Evolutionary conservation across 92 coral and sea anemone genomes (phyloP).

Genomic region (Diadumene lineata): DNA sequence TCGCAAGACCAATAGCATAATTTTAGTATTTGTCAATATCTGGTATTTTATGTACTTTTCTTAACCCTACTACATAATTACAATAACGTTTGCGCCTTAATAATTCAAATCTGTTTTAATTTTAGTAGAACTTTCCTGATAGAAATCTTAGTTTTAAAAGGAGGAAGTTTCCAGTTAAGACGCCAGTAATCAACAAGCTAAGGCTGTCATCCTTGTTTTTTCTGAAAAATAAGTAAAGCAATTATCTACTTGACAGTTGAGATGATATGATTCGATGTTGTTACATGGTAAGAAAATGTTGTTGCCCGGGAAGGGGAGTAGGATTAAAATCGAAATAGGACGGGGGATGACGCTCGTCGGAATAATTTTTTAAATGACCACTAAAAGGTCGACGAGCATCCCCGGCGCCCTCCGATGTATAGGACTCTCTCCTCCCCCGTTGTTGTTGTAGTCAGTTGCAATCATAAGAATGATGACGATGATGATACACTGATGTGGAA

Average conservation of each 20-base stretch:
- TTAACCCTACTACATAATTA: conserved; percentile 13
- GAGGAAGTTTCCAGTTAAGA: conserved; percentile 2
- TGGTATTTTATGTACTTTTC: conserved; percentile 12
- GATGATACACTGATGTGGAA: too few relatives aligned
- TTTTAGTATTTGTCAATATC: conserved; percentile 10
- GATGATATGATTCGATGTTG: background rate
- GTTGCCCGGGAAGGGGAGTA: too few relatives aligned
- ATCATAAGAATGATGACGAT: too few relatives aligned
- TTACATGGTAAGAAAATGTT: too few relatives aligned
- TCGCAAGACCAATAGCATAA: background rate
- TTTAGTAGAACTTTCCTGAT: conserved; percentile 27
- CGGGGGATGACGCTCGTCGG: too few relatives aligned
- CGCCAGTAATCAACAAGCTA: conserved; percentile 16
- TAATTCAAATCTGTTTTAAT: conserved; percentile 29
- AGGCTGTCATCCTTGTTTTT: conserved; percentile 16
- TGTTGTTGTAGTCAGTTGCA: too few relatives aligned
- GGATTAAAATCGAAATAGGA: too few relatives aligned
- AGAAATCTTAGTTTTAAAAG: conserved; percentile 9
- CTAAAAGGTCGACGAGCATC: too few relatives aligned
- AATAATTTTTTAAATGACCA: too few relatives aligned
- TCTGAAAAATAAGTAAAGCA: background rate
- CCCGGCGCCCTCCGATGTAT: too few relatives aligned
- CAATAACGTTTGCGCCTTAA: conserved; percentile 26
- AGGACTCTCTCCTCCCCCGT: too few relatives aligned
- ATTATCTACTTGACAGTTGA: background rate